Evolutionary conservation across 2,797 vertebrate genomes (phyloP), one percentile per base, ranked within the genome.

Genomic region (Lepus townsendii): DNA sequence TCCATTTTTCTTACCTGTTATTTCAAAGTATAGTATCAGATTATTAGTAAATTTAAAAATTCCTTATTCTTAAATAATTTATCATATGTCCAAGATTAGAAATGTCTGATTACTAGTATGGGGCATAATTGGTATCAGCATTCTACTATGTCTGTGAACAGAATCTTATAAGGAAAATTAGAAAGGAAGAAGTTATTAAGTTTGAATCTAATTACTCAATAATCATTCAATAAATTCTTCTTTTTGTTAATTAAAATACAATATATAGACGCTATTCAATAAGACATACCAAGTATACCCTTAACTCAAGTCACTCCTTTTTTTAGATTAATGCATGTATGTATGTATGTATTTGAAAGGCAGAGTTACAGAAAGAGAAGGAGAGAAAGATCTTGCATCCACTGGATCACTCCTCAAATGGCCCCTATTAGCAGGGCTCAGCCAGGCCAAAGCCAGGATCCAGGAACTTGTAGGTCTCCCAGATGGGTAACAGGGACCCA

Each of bases 21-120:
- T 90, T 88, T 80, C 42, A 88, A 88, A 83, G 0, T 63, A 79
- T 0, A 91, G 62, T 52, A 62, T 9, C 50, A 47, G 60, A 54
- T 62, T n/a, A 35, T n/a, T 90, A 78, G 32, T 5, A 84, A 1
- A 83, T 90, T 68, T 3, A 22, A 86, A 80, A 95, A 71, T 24
- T 88, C 8, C 13, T 90, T 82, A 32, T 68, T 35, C 26, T 91
- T 57, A 89, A 82, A 3, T 57, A 92, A 78, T 89, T 68, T 80
- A 60, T 86, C 32, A 73, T 90, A 83, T 79, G 47, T 79, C 12
- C n/a, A 77, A 10, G 17, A 89, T 68, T 42, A 63, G 57, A 91
- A 93, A 93, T 73, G 63, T 35, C 3, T 10, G 30, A 52, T 62
- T 4, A 66, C 11, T 82, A 60, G 3, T 83, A 57, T 11, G 96